Base-by-base conservation (phyloP, 2,113 vertebrate genomes). In the Peromyscus leucopus region DNA sequence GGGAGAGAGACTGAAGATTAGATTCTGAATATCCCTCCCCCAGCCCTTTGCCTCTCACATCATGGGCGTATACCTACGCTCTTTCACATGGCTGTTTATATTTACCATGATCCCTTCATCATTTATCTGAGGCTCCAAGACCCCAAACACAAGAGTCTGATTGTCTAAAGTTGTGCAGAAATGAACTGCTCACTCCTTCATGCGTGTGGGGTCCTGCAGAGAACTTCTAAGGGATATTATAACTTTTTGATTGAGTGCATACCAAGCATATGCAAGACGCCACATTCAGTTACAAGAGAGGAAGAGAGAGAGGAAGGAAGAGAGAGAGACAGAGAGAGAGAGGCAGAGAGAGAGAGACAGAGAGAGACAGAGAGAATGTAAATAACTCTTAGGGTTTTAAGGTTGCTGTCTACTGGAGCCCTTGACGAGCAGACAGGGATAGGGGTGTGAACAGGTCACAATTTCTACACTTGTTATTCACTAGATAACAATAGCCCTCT, bases 21-120 rank as follows among this genome's bases (percentile, higher is more conserved):
- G 72, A 59, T 55, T 46, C 22, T 51, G 4, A 1, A 31, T 28
- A 26, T 31, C 0, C 31, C 17, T 36, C 46, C 15, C 33, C 28
- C 16, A 0, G 26, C 42, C 26, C 39, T 22, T 33, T 26, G 26
- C n/a, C 7, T 74, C 33, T 67, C 9, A 8, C 10, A 21, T 22
- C 2, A 0, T 2, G 61, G 72, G 21, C 13, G 0, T 26, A 3
- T 74, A 2, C 57, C 55, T 5, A 0, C 17, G 57, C 79, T 15
- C 11, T 42, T 46, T 51, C 79, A 61, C 2, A 31, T 33, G 74
- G 65, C 65, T 85, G 59, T 26, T 72, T 59, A 31, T n/a, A 39
- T 84, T 87, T 57, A 36, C 16, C 3, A 0, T 9, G 28, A 57
- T 5, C 3, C 9, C 10, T 39, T 63, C 46, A 76, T 28, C 16